Conservation (phyloP, 2,113 vertebrate genomes). For the Cygnus atratus region DNA sequence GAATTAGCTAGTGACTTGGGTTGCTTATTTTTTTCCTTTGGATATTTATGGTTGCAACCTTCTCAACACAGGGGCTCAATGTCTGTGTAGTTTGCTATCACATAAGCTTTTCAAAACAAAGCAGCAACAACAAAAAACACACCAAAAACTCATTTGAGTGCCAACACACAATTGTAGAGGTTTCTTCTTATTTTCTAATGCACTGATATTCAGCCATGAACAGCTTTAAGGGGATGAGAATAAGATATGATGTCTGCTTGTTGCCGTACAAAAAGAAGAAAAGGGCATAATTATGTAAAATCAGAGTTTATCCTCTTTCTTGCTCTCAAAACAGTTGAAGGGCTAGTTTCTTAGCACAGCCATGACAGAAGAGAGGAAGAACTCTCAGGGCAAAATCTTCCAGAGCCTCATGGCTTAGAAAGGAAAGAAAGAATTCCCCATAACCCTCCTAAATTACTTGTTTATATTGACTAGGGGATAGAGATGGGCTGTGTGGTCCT, state of each 20-base stretch:
- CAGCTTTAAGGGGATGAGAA: not conserved
- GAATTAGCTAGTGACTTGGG: not conserved
- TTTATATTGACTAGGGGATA: not conserved
- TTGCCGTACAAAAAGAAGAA: not conserved
- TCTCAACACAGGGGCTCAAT: not conserved
- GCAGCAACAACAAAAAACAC: not conserved
- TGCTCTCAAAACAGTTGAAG: not conserved
- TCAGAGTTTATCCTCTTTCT: constrained; percentile 10
- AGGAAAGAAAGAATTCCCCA: not conserved
- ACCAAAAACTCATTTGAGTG: not conserved
- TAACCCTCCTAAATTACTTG: too few relatives aligned
- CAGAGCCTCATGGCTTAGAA: not conserved
- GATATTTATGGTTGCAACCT: not conserved
- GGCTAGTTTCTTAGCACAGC: not conserved
- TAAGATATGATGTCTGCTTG: constrained; percentile 3
- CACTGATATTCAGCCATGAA: not conserved
- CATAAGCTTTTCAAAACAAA: not conserved
- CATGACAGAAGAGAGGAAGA: not conserved
- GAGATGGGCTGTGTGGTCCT: not conserved
- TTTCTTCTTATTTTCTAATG: constrained; percentile 4
- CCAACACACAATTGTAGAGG: not conserved
- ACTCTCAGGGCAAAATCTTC: not conserved
- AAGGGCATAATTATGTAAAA: not conserved
- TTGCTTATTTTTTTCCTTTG: not conserved
- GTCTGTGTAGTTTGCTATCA: not conserved